A percentile compares a stretch with the other conserved stretches of the same genome.
Conservation (phyloP, 2,888 invertebrate genomes). For the Palloptera scutellata region DNA sequence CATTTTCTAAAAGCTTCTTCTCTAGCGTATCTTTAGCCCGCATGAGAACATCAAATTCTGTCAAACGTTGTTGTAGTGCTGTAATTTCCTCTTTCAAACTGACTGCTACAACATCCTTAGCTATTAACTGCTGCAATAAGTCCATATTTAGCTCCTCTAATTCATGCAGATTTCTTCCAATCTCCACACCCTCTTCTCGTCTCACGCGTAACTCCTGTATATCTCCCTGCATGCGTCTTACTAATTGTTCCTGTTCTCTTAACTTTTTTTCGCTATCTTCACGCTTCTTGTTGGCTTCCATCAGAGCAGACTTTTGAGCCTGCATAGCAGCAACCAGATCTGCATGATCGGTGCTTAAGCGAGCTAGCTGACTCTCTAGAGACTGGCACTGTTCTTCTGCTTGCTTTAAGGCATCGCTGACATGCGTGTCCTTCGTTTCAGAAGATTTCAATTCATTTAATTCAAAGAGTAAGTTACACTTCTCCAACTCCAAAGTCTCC, state of each 20-base stretch:
- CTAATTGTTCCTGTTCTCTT: slow-evolving; percentile 19
- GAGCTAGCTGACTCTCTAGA: slow-evolving; percentile 48
- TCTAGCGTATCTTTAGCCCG: slow-evolving; percentile 27
- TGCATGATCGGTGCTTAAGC: slow-evolving; percentile 50
- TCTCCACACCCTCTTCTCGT: not conserved
- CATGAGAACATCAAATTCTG: slow-evolving; percentile 25
- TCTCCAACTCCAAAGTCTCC: slow-evolving; percentile 52
- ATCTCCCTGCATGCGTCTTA: slow-evolving; percentile 3
- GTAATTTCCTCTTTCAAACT: slow-evolving; percentile 33
- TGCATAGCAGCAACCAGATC: slow-evolving; percentile 50
- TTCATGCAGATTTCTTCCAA: slow-evolving; percentile 16
- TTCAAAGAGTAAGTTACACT: slow-evolving; percentile 52
- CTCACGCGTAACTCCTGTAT: not conserved
- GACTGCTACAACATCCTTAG: slow-evolving; percentile 34
- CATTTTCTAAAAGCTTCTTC: slow-evolving; percentile 29
- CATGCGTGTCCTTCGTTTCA: slow-evolving; percentile 42
- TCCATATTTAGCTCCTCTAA: slow-evolving; percentile 11
- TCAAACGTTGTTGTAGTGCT: slow-evolving; percentile 23
- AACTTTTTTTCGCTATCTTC: slow-evolving; percentile 38
- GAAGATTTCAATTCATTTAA: slow-evolving; percentile 52
- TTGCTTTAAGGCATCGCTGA: slow-evolving; percentile 39
- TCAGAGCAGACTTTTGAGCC: slow-evolving; percentile 45
- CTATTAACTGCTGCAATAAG: slow-evolving; percentile 35
- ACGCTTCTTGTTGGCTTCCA: slow-evolving; percentile 44
- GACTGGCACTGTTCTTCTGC: slow-evolving; percentile 43